Evolutionary conservation across 2,797 vertebrate genomes (phyloP), one percentile per base, ranked within the genome.

Genomic region (Phrynocephalus forsythii): DNA sequence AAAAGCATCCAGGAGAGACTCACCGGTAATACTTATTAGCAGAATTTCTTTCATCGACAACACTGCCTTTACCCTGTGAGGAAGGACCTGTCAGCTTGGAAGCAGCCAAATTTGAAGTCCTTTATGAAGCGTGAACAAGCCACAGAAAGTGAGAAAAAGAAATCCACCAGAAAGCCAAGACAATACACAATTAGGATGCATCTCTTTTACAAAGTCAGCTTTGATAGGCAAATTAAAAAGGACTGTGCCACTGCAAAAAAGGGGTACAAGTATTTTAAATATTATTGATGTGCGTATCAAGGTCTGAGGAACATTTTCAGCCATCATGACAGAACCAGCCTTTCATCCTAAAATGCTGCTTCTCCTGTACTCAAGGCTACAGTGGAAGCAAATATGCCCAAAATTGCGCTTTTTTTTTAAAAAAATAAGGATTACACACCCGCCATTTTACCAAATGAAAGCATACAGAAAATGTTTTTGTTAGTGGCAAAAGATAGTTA

Each of bases 1-100:
- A 79, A 75, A 16, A 30, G 82, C 72, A 87, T 88, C 81, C 90
- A 91, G 38, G 75, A 79, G 85, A 88, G 88, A 96, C 97, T 97
- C 94, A 97, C 97, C 96, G 96, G 84, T 95, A 97, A 94, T 96
- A 97, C 95, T 97, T 97, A 96, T 95, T 97, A 96, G 96, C 94
- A 92, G 96, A 91, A 94, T 97, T 97, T 95, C 96, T 96, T 92
- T 97, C 97, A 96, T 97, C 96, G 92, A 95, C 94, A 94, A 97
- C 95, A 95, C 95, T 96, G 94, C 96, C 94, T 96, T 97, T 97
- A 97, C 96, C 95, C 91, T 97, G 97, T 79, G 96, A 95, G 94
- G 97, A 95, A 94, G 95, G 95, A 94, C 95, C 94, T 93, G 97
- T 95, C 92, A 97, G 94, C 92, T 96, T 97, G 93, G 96, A 93